Evolutionary conservation across 2,888 invertebrate species (phyloP).

Genomic region (Cylindroiulus punctatus): DNA sequence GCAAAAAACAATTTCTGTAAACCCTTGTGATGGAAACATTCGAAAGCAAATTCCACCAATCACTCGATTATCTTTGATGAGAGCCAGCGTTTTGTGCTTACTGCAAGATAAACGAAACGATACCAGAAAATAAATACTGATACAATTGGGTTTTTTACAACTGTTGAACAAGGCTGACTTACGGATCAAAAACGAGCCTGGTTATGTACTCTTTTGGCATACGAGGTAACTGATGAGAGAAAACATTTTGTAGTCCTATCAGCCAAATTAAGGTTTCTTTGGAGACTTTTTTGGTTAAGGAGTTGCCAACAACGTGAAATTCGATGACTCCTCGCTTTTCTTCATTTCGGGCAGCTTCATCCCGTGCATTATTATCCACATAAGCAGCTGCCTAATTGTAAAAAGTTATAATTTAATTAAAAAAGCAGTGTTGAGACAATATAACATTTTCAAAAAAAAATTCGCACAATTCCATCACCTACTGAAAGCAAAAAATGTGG

Average conservation of each 20-base stretch:
- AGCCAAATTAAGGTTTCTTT: conserved; percentile 94
- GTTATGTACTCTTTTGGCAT: conserved; percentile 89
- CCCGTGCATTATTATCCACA: conserved; percentile 85
- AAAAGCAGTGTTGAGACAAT: neutral
- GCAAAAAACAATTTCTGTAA: conserved; percentile 98
- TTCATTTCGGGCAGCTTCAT: conserved; percentile 90
- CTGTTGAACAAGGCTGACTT: neutral
- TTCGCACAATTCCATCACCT: too few species aligned
- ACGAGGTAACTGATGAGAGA: conserved; percentile 92
- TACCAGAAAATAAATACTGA: neutral
- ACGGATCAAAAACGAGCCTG: conserved; percentile 67
- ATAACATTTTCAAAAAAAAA: too few species aligned
- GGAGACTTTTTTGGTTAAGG: conserved; percentile 83
- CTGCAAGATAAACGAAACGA: conserved; percentile 66
- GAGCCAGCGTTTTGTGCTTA: conserved; percentile 90
- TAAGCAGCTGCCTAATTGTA: conserved; percentile 71
- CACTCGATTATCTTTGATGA: conserved; percentile 89
- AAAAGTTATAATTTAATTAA: neutral
- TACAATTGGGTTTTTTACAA: neutral
- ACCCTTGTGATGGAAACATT: conserved; percentile 92
- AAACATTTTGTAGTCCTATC: conserved; percentile 91
- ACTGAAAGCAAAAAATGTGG: too few species aligned
- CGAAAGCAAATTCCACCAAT: conserved; percentile 98
- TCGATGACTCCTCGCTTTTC: conserved; percentile 89
- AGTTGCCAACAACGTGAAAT: conserved; percentile 94